Base-by-base conservation (phyloP, 2,113 vertebrate genomes). In the Lepus europaeus region DNA sequence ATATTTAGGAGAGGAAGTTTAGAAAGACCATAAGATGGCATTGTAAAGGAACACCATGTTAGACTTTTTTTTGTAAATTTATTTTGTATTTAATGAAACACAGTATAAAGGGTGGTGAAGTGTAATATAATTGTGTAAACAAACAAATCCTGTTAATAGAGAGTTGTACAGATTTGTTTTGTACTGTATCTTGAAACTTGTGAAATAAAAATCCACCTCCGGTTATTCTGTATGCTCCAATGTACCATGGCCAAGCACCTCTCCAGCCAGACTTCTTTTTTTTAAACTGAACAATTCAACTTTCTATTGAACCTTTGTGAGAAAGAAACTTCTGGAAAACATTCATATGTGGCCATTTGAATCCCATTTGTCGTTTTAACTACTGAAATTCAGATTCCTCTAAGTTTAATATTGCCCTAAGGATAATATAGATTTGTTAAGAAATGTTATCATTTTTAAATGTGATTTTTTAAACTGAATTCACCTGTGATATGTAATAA, bases 91-190 rank as follows among this genome's bases (percentile, higher is more conserved):
- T 98, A 98, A 98, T 96, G 91, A 97, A 98, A 98, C 96, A 96
- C 97, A 97, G 89, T 98, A 97, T 98, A 98, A 98, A 98, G 97
- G 98, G 97, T 98, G 98, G 98, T 98, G 95, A 98, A 97, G 97
- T 98, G 98, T 98, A 98, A 98, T 98, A 98, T 98, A 98, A 97
- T 97, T 98, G 97, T 98, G 98, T 98, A 98, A 98, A 98, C 98
- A 98, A 98, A 98, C 97, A 98, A 98, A 98, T 97, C 97, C 97
- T 98, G 98, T 98, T 98, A 98, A 98, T 98, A 98, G 98, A 98
- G 97, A 98, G 98, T 98, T 98, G 98, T 98, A 98, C 98, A 98
- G 98, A 98, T 98, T 98, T 95, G 93, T 98, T 98, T 98, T 98
- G 98, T 98, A 98, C 98, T 98, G 98, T 98, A 98, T 98, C 98